Evolutionary conservation across 2,888 invertebrate species (phyloP).

Genomic region (Lymantria dispar): DNA sequence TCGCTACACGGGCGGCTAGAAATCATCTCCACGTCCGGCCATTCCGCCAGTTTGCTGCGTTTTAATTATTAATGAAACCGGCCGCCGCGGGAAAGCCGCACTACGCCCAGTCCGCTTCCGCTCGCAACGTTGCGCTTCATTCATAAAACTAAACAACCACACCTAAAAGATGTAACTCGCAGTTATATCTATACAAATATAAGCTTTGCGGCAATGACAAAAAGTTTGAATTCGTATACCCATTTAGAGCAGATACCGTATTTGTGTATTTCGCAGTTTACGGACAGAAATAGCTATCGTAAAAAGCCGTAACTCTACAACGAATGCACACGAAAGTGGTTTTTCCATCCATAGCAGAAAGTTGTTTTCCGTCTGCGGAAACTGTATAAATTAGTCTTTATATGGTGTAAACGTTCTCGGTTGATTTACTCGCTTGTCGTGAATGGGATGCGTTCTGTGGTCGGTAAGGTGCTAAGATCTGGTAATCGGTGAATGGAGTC

Average conservation of each 20-base stretch:
- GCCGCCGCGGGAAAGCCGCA: conserved; percentile 78
- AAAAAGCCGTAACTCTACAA: conserved; percentile 74
- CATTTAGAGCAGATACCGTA: conserved; percentile 29
- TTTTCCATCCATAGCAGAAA: conserved; percentile 68
- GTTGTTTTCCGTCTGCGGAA: conserved; percentile 74
- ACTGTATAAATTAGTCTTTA: conserved; percentile 57
- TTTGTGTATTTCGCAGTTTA: conserved; percentile 36
- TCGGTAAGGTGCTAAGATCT: conserved; percentile 74
- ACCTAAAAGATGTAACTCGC: conserved; percentile 42
- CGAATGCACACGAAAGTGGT: conserved; percentile 73
- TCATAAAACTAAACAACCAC: conserved; percentile 65
- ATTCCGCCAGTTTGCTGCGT: conserved; percentile 72
- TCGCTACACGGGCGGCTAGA: conserved; percentile 65
- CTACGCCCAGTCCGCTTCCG: conserved; percentile 78
- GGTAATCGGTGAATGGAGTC: conserved; percentile 68
- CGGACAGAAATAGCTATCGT: conserved; percentile 69
- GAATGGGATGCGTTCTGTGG: conserved; percentile 77
- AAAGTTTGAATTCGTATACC: conserved; percentile 38
- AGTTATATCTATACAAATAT: conserved; percentile 34
- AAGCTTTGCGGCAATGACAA: conserved; percentile 39
- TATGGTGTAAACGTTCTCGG: conserved; percentile 58
- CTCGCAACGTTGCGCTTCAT: conserved; percentile 80
- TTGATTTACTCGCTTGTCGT: conserved; percentile 77
- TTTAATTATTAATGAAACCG: conserved; percentile 83
- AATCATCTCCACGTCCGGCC: conserved; percentile 79